Percentiles rank a stretch among this genome's conserved stretches.
Conservation (phyloP, 2,888 invertebrate species). For the Euspilapteryx auroguttella region DNA sequence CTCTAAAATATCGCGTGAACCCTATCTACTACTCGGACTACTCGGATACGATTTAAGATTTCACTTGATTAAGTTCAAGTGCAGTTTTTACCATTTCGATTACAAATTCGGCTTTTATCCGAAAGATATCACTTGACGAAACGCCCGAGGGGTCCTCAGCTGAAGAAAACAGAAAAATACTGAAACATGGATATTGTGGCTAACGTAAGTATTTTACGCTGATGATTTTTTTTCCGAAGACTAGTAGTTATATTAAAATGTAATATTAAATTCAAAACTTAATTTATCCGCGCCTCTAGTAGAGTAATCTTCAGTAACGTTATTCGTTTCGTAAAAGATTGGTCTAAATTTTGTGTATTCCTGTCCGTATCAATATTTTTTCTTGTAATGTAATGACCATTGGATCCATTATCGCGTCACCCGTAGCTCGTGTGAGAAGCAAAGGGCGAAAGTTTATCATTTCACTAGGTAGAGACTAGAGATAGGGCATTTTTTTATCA, state of each 20-base stretch:
- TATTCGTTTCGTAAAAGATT: no score
- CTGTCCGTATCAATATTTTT: no score
- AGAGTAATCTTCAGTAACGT: no score
- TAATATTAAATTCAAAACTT: no score
- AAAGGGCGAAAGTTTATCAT: conserved; percentile 12
- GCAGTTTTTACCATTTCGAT: conserved; percentile 29
- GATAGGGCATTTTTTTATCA: no score
- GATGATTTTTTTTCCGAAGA: no score
- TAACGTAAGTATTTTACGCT: conserved; percentile 65
- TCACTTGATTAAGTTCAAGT: conserved; percentile 21
- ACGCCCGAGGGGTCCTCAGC: background rate
- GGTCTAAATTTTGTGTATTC: no score
- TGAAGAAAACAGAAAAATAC: conserved; percentile 12
- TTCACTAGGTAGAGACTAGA: conserved; percentile 5
- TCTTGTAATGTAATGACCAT: no score
- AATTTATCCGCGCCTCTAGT: no score
- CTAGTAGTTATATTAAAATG: no score
- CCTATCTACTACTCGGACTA: conserved; percentile 71
- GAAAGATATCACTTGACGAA: conserved; percentile 45
- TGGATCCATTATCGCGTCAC: conserved; percentile 1
- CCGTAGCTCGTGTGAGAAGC: conserved; percentile 5
- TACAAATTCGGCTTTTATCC: conserved; percentile 49
- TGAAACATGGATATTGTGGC: conserved; percentile 58
- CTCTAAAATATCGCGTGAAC: conserved; percentile 58
- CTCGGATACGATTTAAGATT: conserved; percentile 63